phyloP scores from a whole-genome alignment of 2,888 invertebrate genomes.

The Epiblema foenella region DNA sequence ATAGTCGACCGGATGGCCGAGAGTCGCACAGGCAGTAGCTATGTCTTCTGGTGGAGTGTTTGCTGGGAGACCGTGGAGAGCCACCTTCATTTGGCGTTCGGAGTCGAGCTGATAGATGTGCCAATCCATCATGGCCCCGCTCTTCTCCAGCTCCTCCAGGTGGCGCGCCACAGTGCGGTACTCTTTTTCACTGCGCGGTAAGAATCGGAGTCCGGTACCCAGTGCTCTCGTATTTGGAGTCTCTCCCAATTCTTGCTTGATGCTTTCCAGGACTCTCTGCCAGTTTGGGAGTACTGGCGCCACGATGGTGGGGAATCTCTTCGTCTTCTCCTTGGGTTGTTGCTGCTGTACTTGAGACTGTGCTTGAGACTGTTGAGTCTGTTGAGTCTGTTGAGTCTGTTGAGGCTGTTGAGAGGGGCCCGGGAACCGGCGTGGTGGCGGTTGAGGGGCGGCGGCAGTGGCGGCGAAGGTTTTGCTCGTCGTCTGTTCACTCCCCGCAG shows the following conservation, averaged over 20 bases:
- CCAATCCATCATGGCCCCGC: background rate
- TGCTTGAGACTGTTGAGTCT: too few species aligned
- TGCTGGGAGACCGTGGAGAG: background rate
- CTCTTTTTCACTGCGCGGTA: background rate
- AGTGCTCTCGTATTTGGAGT: background rate
- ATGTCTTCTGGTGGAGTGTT: background rate
- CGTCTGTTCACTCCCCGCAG: too few species aligned
- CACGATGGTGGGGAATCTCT: background rate
- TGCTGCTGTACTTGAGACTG: too few species aligned
- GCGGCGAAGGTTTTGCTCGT: too few species aligned
- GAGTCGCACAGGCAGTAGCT: rapidly evolving
- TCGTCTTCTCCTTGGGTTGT: too few species aligned
- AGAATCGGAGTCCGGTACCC: background rate
- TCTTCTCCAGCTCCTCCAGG: background rate
- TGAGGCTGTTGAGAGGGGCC: too few species aligned
- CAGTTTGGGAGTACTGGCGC: background rate
- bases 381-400: too few species aligned
- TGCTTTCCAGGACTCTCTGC: background rate
- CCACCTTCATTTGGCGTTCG: background rate
- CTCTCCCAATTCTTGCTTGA: background rate
- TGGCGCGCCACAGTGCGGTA: background rate
- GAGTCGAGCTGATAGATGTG: rapidly evolving
- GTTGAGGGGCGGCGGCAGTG: too few species aligned
- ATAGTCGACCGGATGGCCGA: background rate
- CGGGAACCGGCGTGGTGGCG: too few species aligned